These are phyloP conservation scores for Arvicanthis niloticus DNA, from an alignment of 2,113 vertebrate genomes.

Conservation along the genomic window DNA sequence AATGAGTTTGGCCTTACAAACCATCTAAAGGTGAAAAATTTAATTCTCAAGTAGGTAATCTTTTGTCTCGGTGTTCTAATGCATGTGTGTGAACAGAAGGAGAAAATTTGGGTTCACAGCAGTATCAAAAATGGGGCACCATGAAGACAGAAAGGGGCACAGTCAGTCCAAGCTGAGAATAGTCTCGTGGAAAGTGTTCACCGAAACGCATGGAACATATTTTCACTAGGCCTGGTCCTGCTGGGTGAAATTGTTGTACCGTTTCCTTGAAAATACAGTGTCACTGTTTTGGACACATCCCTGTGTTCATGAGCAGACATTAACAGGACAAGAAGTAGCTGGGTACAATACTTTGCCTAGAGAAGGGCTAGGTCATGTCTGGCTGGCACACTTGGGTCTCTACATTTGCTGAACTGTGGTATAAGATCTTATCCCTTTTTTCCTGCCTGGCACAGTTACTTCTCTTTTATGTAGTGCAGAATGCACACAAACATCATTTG, in stretches of 20 bases:
- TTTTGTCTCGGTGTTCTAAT: conserved; percentile 68
- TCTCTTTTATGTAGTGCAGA: not conserved
- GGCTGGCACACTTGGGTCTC: not conserved
- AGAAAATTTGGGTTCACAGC: conserved; percentile 38
- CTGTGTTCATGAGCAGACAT: not conserved
- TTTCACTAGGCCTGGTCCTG: not conserved
- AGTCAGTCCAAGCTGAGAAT: not conserved
- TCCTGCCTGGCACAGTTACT: not conserved
- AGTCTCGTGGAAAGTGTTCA: not conserved
- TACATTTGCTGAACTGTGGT: not conserved
- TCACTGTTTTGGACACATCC: not conserved
- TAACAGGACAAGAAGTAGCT: not conserved
- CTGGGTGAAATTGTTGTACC: not conserved
- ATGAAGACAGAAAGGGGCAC: not conserved
- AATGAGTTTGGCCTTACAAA: conserved; percentile 69
- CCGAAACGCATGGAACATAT: not conserved
- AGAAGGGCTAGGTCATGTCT: rapidly evolving
- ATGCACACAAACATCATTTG: not conserved
- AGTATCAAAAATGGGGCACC: not conserved
- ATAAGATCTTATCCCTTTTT: not conserved
- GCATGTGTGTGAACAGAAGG: not conserved
- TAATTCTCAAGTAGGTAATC: conserved; percentile 69
- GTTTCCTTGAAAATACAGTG: not conserved
- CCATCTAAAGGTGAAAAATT: conserved; percentile 63
- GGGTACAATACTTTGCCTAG: not conserved